Percentiles rank a stretch among this genome's conserved stretches.
These are phyloP conservation scores for Pipistrellus pygmaeus DNA, from an alignment of 2,797 vertebrate genomes.

Conservation along the genomic window DNA sequence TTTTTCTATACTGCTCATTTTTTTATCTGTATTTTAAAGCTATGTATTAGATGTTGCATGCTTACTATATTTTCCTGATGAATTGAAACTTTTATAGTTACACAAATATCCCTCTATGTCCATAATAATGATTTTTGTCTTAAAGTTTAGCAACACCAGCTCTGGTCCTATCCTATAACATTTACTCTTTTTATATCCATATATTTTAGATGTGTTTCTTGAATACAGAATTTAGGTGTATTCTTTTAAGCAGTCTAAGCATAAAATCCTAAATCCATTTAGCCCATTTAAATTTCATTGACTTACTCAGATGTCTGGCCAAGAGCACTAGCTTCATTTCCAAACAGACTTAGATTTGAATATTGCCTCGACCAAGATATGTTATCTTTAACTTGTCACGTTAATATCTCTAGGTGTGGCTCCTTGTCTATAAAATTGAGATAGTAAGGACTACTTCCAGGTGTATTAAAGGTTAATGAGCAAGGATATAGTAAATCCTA, in stretches of 20 bases:
- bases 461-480: conserved; percentile 28
- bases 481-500: conserved; percentile 23
- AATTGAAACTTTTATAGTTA: not conserved
- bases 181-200: not conserved
- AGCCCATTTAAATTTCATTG: conserved; percentile 41
- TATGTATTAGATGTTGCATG: not conserved
- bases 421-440: not conserved
- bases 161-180: not conserved
- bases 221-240: not conserved
- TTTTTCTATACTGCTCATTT: conserved; percentile 4
- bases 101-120: conserved; percentile 17
- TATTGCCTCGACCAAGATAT: not conserved
- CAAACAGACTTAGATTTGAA: not conserved
- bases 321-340: not conserved
- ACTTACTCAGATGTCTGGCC: not conserved
- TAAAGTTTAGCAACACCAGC: not conserved
- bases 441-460: conserved; percentile 25
- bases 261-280: conserved; percentile 5
- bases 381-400: not conserved
- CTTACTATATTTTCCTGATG: conserved; percentile 18
- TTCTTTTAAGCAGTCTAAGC: conserved; percentile 26
- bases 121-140: conserved; percentile 27
- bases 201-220: conserved; percentile 9
- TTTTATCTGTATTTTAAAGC: not conserved
- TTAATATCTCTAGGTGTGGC: conserved; percentile 14